phyloP scores from a whole-genome alignment of 2,888 invertebrate species.

The Lithophane ornitopus region DNA sequence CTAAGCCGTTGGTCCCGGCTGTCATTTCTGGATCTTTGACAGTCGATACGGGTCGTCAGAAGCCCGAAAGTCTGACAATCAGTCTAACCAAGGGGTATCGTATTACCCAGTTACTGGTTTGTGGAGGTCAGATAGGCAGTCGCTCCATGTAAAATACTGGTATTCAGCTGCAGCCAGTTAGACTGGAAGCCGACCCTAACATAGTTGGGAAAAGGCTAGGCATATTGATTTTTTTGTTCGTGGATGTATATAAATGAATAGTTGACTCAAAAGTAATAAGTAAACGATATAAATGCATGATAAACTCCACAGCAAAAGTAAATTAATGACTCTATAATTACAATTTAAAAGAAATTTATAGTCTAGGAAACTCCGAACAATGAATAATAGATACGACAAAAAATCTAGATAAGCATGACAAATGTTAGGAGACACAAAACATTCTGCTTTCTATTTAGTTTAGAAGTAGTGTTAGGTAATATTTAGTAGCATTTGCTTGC shows the following conservation, averaged over 20 bases:
- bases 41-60: no score
- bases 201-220: no score
- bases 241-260: neutral
- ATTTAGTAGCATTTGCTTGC: constrained; percentile 6
- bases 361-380: constrained; percentile 54
- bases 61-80: no score
- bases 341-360: constrained; percentile 45
- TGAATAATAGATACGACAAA: constrained; percentile 49
- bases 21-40: no score
- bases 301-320: constrained; percentile 11
- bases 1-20: no score
- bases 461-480: constrained; percentile 26
- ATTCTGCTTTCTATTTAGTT: constrained; percentile 42
- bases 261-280: neutral
- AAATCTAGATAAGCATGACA: constrained; percentile 56
- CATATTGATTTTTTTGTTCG: no score
- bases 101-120: no score
- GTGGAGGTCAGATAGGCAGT: no score
- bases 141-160: no score
- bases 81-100: no score
- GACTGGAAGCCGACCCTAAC: no score
- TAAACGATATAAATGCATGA: neutral
- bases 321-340: constrained; percentile 36
- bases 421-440: constrained; percentile 40
- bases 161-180: no score